Percentiles rank a stretch among this genome's conserved stretches.
Conservation (phyloP, 2,797 vertebrate species). For the Sorex maritimensis region DNA sequence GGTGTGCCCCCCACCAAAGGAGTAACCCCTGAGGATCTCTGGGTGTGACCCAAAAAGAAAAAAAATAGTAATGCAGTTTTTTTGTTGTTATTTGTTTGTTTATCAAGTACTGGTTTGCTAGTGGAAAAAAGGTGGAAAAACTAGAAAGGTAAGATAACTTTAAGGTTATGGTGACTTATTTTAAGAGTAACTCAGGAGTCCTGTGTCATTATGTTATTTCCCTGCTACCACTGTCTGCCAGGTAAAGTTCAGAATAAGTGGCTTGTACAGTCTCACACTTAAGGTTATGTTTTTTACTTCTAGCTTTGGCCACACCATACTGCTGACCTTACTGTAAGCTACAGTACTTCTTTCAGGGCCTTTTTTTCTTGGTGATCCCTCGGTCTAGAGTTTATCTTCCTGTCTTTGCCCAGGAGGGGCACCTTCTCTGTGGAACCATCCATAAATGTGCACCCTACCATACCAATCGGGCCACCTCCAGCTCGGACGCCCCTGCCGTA, state of each 20-base stretch:
- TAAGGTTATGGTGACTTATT: slow-evolving; percentile 14
- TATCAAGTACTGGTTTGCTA: background rate
- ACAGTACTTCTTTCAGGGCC: background rate
- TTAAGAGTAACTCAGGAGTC: slow-evolving; percentile 29
- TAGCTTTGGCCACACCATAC: background rate
- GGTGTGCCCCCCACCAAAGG: no score
- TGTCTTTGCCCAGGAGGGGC: slow-evolving; percentile 14
- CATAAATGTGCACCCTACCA: background rate
- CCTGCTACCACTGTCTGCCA: background rate
- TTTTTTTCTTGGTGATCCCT: slow-evolving; percentile 50
- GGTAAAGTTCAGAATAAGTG: background rate
- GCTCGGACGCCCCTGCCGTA: background rate
- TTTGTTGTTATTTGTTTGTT: no score
- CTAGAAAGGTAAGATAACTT: slow-evolving; percentile 24
- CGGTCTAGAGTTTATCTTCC: slow-evolving; percentile 17
- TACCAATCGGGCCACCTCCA: background rate
- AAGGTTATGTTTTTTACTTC: background rate
- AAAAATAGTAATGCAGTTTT: background rate
- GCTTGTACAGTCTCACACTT: background rate
- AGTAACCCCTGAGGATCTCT: no score
- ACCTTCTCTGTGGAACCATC: slow-evolving; percentile 17
- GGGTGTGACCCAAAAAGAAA: no score
- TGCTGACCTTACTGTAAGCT: slow-evolving; percentile 48
- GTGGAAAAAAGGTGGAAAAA: slow-evolving; percentile 24
- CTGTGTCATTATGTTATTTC: background rate